These are phyloP conservation scores for Panthera uncia DNA, from an alignment of 2,113 vertebrate genomes.

Conservation along the genomic window DNA sequence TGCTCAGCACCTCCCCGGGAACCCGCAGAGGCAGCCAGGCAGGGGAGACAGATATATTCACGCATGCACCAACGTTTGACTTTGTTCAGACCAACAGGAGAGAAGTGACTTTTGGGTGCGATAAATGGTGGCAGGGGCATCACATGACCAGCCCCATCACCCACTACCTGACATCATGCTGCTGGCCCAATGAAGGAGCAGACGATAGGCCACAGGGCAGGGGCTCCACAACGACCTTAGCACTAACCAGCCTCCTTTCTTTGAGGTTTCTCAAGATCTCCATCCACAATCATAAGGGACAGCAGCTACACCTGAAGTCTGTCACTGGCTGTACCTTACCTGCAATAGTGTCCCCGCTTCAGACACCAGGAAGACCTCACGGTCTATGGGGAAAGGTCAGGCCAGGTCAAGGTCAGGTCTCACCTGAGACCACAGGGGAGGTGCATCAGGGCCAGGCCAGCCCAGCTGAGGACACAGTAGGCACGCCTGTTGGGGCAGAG, in stretches of 20 bases:
- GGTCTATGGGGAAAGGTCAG: background rate
- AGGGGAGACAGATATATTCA: background rate
- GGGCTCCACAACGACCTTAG: background rate
- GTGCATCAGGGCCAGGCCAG: background rate
- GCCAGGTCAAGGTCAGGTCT: background rate
- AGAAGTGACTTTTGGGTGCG: background rate
- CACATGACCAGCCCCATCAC: background rate
- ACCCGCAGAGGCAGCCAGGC: background rate
- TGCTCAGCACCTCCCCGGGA: background rate
- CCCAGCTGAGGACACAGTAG: background rate
- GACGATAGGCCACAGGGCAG: background rate
- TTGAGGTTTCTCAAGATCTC: background rate
- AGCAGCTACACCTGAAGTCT: background rate
- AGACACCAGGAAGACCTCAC: background rate
- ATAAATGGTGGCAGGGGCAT: background rate
- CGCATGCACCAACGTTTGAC: background rate
- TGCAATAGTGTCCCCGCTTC: background rate
- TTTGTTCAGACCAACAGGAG: background rate
- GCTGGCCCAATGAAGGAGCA: background rate
- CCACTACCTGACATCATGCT: background rate
- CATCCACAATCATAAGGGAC: background rate
- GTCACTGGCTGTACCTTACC: background rate
- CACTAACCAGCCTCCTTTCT: background rate
- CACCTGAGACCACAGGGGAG: background rate
- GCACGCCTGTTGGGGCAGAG: background rate